phyloP scores from a whole-genome alignment of 1,140 invertebrate species.

The Fopius arisanus region DNA sequence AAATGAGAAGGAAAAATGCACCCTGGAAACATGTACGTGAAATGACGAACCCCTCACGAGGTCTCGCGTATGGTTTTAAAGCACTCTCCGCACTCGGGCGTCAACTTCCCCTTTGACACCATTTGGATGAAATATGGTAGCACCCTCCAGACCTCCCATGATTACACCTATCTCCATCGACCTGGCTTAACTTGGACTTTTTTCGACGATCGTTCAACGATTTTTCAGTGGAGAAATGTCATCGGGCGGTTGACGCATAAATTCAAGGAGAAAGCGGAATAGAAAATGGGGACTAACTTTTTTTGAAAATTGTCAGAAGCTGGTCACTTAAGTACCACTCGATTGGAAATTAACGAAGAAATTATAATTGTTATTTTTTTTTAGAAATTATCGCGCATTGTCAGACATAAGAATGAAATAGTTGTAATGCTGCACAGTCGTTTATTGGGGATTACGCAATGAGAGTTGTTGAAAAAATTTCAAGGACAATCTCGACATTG shows the following conservation, averaged over 20 bases:
- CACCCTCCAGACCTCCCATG: slow-evolving; percentile 37
- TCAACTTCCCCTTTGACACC: slow-evolving; percentile 57
- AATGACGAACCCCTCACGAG: neutral
- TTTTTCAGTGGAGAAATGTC: slow-evolving; percentile 31
- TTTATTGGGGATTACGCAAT: no score
- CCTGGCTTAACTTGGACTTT: slow-evolving; percentile 20
- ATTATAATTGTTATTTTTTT: no score
- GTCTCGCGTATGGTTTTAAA: slow-evolving; percentile 29
- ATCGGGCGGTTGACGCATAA: slow-evolving; percentile 14
- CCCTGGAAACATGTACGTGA: neutral
- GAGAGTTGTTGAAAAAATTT: neutral
- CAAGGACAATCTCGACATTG: neutral
- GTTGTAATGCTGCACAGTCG: no score
- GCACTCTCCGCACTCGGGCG: slow-evolving; percentile 21
- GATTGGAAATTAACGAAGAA: no score
- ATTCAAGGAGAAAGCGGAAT: no score
- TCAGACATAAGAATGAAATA: no score
- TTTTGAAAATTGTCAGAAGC: no score
- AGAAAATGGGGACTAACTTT: neutral
- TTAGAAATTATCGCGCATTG: no score
- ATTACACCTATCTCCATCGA: slow-evolving; percentile 35
- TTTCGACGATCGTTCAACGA: neutral
- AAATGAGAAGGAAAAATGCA: slow-evolving; percentile 6
- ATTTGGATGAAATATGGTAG: slow-evolving; percentile 59
- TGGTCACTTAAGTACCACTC: no score